Conservation (phyloP, 2,888 invertebrate species). For the Taphrorychus bicolor region DNA sequence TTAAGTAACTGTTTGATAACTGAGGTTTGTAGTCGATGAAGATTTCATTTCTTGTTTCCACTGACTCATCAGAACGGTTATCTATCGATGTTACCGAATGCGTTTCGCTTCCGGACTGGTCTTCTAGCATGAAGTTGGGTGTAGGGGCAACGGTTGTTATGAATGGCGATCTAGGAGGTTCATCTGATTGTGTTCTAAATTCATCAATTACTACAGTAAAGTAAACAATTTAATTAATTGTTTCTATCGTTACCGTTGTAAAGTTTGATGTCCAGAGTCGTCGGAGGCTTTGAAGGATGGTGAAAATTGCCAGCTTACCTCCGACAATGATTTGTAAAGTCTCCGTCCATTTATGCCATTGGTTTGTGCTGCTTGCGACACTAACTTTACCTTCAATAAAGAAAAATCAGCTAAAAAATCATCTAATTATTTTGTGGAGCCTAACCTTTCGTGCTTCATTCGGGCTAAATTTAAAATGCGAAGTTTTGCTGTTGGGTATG, state of each 20-base stretch:
- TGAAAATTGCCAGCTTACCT: conserved; percentile 67
- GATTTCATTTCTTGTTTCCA: conserved; percentile 73
- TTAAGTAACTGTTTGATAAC: neutral
- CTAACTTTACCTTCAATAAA: conserved; percentile 75
- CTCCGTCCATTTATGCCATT: conserved; percentile 81
- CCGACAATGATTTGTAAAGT: conserved; percentile 84
- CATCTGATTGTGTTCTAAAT: conserved; percentile 84
- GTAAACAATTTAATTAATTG: neutral
- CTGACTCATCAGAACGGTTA: conserved; percentile 56
- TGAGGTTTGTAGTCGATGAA: conserved; percentile 88
- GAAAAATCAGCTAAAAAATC: neutral
- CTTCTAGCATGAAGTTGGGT: conserved; percentile 13
- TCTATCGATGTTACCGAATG: conserved; percentile 56
- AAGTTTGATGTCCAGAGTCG: conserved; percentile 71
- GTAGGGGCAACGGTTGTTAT: conserved; percentile 66
- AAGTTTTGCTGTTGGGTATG: conserved; percentile 72
- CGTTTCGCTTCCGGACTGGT: conserved; percentile 49
- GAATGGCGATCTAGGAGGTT: conserved; percentile 79
- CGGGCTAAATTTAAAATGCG: conserved; percentile 76
- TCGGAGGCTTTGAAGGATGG: conserved; percentile 53
- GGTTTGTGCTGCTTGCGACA: conserved; percentile 89
- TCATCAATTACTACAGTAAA: neutral
- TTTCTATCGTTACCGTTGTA: conserved; percentile 60
- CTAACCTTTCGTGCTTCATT: conserved; percentile 80
- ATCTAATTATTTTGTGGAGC: conserved; percentile 14